Evolutionary conservation across 2,113 vertebrate genomes (phyloP).

Genomic region (Cheirogaleus medius): DNA sequence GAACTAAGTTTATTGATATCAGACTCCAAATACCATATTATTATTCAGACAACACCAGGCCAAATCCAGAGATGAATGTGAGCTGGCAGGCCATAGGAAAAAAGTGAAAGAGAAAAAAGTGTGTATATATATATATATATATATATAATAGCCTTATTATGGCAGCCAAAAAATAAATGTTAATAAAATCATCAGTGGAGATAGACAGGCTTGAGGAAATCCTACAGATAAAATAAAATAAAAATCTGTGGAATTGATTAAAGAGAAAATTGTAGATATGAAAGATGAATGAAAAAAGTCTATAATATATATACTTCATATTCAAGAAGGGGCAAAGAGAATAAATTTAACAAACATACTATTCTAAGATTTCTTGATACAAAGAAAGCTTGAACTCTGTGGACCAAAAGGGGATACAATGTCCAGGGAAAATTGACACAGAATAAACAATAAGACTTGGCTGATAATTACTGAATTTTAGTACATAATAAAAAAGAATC

Average conservation of each 20-base stretch:
- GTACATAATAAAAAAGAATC: neutral
- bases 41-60: neutral
- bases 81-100: neutral
- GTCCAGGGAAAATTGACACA: neutral
- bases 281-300: neutral
- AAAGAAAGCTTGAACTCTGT: neutral
- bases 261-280: neutral
- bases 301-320: neutral
- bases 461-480: neutral
- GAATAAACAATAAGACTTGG: neutral
- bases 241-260: neutral
- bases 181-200: neutral
- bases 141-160: neutral
- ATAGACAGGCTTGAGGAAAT: neutral
- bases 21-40: neutral
- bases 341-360: too few species aligned
- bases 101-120: neutral
- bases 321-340: neutral
- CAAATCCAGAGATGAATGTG: neutral
- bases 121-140: too few species aligned
- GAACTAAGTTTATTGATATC: neutral
- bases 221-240: neutral
- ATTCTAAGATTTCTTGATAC: neutral
- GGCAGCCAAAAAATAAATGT: neutral
- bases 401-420: neutral